A percentile compares a stretch with the other conserved stretches of the same genome.
Conservation (phyloP, 2,113 vertebrate species). For the Passer montanus region DNA sequence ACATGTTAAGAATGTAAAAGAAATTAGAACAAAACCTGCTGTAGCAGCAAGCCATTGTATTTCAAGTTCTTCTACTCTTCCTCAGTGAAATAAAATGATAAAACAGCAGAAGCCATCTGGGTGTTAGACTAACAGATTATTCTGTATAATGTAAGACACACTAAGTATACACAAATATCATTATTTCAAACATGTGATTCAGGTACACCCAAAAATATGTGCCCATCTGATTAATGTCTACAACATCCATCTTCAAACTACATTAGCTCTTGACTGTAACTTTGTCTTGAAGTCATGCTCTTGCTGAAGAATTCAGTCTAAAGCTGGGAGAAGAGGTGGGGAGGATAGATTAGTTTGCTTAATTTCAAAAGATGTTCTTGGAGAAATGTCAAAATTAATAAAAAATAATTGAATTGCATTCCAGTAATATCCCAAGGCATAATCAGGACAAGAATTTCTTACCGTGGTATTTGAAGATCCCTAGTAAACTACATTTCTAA, state of each 20-base stretch:
- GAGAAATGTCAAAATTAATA: neutral
- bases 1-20: neutral
- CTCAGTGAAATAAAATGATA: neutral
- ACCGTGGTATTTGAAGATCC: neutral
- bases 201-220: neutral
- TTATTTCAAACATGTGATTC: neutral
- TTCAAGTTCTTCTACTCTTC: neutral
- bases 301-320: neutral
- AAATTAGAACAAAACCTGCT: neutral
- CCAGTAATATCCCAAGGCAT: neutral
- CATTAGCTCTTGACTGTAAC: neutral
- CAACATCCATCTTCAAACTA: neutral
- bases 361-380: neutral
- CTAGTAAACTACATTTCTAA: neutral
- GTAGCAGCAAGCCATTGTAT: neutral
- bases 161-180: neutral
- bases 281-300: neutral
- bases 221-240: neutral
- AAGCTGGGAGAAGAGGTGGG: neutral
- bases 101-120: neutral
- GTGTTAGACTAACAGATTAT: neutral
- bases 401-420: neutral
- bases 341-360: neutral
- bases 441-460: neutral
- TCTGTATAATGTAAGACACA: neutral